Evolutionary conservation across 2,113 vertebrate species (phyloP).

Genomic region (Corythoichthys intestinalis): DNA sequence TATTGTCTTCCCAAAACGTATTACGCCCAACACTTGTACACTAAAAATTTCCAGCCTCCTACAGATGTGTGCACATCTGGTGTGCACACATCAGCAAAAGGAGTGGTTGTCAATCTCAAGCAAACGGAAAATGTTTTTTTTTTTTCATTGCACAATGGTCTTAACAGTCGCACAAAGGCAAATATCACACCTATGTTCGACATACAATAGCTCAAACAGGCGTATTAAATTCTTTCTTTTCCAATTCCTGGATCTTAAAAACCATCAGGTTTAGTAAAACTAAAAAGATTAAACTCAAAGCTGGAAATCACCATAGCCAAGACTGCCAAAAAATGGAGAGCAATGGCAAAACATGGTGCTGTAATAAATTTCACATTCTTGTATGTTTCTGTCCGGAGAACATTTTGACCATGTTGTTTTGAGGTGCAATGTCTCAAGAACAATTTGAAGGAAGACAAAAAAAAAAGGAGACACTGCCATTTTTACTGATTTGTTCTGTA

Average conservation of each 20-base stretch:
- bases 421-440: no score
- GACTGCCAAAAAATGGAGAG: no score
- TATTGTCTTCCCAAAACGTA: constrained; percentile 15
- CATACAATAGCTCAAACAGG: constrained; percentile 10
- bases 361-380: background rate
- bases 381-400: background rate
- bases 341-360: background rate
- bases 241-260: background rate
- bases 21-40: constrained; percentile 25
- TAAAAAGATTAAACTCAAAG: no score
- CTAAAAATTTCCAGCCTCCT: constrained; percentile 16
- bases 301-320: no score
- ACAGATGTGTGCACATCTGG: constrained; percentile 33
- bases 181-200: constrained; percentile 21
- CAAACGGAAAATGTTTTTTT: constrained; percentile 6
- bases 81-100: constrained; percentile 37
- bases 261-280: background rate
- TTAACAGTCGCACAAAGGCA: constrained; percentile 42
- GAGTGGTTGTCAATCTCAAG: constrained; percentile 28
- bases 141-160: constrained; percentile 33
- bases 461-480: background rate
- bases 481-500: background rate
- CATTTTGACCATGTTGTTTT: no score
- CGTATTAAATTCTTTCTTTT: constrained; percentile 11
- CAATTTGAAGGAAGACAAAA: no score